Evolutionary conservation across 2,888 invertebrate species (phyloP), one percentile per base, ranked within the genome.

Genomic region (Microctonus brassicae): DNA sequence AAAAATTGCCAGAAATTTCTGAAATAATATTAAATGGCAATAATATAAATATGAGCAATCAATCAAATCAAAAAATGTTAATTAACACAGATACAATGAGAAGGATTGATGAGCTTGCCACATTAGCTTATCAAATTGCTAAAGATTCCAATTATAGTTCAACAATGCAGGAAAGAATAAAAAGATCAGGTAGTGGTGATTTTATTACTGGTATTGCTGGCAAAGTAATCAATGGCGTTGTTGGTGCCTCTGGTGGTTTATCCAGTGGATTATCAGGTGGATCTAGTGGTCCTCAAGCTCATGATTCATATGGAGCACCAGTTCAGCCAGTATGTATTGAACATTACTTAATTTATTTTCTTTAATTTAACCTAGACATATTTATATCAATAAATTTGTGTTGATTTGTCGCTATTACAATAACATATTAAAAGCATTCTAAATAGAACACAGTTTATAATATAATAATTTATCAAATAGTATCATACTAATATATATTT

Each of bases 141-240:
- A 73, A 76, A 0, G 81, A 83, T 71, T 78, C 82, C 2, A 73
- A 63, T 34, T 83, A 83, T 64, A 70, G 77, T 42, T 79, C 77
- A 3, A 70, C 81, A 68, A 79, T 84, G 80, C 80, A 81, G 58
- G 83, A 82, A 9, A 80, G 84, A 53, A 81, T 79, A 70, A 85
- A 84, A 55, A 73, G 85, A 47, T 80, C 82, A 33, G 69, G 80
- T 60, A 60, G 76, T 74, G 10, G 77, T 1, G 78, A 81, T 11
- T 80, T 87, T 64, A 74, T 86, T 5, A 78, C 84, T 2, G 84
- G 84, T n/a, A 82, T 87, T 39, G 85, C 85, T 0, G 82, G 83
- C 22, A 83, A 83, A 68, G 75, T 87, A 39, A 75, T 87, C 29
- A 79, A 82, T 3, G 84, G 86, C n/a, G 77, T 87, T 2, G 82